Base-by-base conservation (phyloP, 2,113 vertebrate species). In the Nestor notabilis region DNA sequence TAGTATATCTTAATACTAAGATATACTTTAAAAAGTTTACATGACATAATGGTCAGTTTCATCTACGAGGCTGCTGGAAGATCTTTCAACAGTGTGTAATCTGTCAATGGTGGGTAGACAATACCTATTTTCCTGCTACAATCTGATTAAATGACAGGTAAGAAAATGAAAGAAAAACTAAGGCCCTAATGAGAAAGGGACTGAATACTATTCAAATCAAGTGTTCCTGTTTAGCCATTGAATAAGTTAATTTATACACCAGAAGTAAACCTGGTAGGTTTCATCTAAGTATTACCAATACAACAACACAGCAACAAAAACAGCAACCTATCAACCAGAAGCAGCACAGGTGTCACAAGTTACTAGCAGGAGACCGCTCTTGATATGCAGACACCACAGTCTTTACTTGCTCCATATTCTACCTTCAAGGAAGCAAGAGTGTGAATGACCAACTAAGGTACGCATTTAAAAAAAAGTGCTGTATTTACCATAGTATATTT, bases 401-500 rank as follows among this genome's bases (percentile, higher is more conserved):
- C 53, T 85, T 63, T 19, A 55, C 43, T 69, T 69, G 44, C 71
- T 90, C 68, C 18, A 10, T 44, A 52, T 35, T 80, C 71, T 44
- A 31, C 49, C 46, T 61, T 58, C 28, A 66, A 61, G 44, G 53
- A 11, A 83, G 66, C 0, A 1, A n/a, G n/a, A 49, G 3, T 2
- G 3, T 49, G 41, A 83, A 60, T 21, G 9, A 64, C 31, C 33
- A 49, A 21, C 0, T 9, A 17, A 80, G 13, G 29, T 23, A 69
- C 8, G 11, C 25, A 17, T 20, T 65, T 58, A 44, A 29, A 17
- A 90, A 94, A 89, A 87, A 68, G 47, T 2, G 31, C 5, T 2
- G 1, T 13, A 28, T 28, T 85, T 41, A 39, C 44, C 8, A 2
- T 17, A 46, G 10, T 0, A 0, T 19, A 35, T 17, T 33, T 87